Evolutionary conservation across 1,140 invertebrate species (phyloP).

Genomic region (Scaptomyza graminum): DNA sequence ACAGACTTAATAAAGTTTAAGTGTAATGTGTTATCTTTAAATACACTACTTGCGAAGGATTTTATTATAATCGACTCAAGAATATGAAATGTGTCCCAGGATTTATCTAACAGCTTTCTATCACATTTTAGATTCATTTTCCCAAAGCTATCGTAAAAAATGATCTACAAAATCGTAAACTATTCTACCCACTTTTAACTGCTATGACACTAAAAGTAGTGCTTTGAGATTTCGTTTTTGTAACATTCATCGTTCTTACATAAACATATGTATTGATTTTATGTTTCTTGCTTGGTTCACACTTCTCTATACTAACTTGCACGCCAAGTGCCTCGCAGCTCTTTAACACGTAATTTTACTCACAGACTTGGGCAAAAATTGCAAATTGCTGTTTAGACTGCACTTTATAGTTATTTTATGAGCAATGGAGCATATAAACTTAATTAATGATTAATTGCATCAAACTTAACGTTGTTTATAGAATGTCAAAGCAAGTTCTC

Average conservation of each 20-base stretch:
- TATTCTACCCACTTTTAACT: too few species aligned
- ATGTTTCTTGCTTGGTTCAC: too few species aligned
- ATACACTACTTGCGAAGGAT: neutral
- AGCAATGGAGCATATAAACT: neutral
- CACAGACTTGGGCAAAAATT: slow-evolving; percentile 17
- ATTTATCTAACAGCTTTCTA: too few species aligned
- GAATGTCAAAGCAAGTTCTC: neutral
- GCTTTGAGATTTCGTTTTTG: too few species aligned
- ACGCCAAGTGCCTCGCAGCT: slow-evolving; percentile 59
- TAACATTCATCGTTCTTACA: too few species aligned
- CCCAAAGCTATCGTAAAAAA: too few species aligned
- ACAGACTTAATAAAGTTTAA: slow-evolving; percentile 59
- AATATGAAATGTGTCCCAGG: too few species aligned
- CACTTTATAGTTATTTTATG: neutral
- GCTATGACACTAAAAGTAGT: too few species aligned
- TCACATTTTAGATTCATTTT: too few species aligned
- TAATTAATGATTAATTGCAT: neutral
- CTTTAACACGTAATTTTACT: slow-evolving; percentile 68
- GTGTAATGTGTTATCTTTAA: slow-evolving; percentile 13
- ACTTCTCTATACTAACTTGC: slow-evolving; percentile 17
- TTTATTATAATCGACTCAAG: too few species aligned
- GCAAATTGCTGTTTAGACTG: slow-evolving; percentile 42
- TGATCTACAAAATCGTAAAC: too few species aligned
- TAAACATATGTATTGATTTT: too few species aligned
- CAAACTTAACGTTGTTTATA: neutral